Conservation (phyloP, 1,140 invertebrate species). For the Papilio glaucus region DNA sequence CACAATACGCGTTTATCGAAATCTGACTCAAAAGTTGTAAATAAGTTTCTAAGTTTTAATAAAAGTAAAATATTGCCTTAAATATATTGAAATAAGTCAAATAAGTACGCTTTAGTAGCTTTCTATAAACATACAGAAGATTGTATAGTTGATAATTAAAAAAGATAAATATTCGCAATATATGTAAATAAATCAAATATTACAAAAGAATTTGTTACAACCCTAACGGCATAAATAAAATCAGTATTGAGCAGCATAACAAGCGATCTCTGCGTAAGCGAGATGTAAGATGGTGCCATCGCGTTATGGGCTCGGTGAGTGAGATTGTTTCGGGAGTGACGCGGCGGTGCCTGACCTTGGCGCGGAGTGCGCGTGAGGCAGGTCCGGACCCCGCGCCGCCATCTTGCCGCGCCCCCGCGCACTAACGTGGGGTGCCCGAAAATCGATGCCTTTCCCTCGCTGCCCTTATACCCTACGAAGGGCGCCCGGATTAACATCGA, state of each 20-base stretch:
- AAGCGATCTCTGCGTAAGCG: conserved; percentile 42
- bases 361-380: conserved; percentile 71
- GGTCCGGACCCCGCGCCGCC: conserved; percentile 69
- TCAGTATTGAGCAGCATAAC: conserved; percentile 68
- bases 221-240: conserved; percentile 57
- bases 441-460: conserved; percentile 76
- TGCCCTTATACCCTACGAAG: conserved; percentile 64
- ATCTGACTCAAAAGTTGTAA: too few relatives aligned
- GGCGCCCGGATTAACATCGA: conserved; percentile 58
- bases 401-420: conserved; percentile 70
- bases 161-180: not conserved
- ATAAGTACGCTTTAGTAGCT: not conserved
- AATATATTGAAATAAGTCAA: not conserved
- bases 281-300: conserved; percentile 15
- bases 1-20: not conserved
- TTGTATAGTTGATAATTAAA: too few relatives aligned
- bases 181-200: not conserved
- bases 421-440: conserved; percentile 70
- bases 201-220: conserved; percentile 40
- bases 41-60: too few relatives aligned
- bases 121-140: too few relatives aligned
- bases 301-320: not conserved
- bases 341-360: conserved; percentile 73
- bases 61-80: too few relatives aligned
- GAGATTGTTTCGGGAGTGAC: conserved; percentile 66